Conservation (phyloP, 92 coral and sea anemone genomes). For the Epizoanthus illoricatus region DNA sequence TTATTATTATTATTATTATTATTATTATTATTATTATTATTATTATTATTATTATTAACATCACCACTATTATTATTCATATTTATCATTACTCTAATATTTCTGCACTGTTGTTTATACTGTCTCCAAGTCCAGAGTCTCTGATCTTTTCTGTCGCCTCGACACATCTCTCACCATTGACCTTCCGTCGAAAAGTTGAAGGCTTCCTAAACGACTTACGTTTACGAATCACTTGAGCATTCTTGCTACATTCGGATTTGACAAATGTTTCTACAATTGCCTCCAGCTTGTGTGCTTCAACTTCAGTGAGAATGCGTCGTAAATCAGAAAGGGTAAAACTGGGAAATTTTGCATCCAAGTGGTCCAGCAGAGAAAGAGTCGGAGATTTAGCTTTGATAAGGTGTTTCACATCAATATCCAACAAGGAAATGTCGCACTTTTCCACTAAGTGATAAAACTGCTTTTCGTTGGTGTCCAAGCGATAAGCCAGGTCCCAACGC, state of each 20-base stretch:
- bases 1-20: no score
- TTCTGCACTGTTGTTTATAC: no score
- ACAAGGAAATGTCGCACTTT: conserved; percentile 12
- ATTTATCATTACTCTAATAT: no score
- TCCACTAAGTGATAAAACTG: conserved; percentile 7
- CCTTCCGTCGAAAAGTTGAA: neutral
- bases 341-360: conserved; percentile 19
- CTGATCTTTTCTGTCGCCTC: no score
- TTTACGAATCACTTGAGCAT: neutral
- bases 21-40: no score
- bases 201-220: neutral
- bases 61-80: no score
- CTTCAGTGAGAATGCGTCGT: neutral
- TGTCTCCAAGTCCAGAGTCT: no score
- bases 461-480: neutral
- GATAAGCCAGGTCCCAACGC: conserved; percentile 17
- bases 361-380: neutral
- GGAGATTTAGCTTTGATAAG: conserved; percentile 19
- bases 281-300: neutral
- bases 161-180: neutral
- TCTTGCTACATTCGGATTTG: conserved; percentile 17
- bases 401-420: neutral
- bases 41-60: no score
- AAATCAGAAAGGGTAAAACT: neutral
- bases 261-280: conserved; percentile 5